Conservation (phyloP, 1,140 invertebrate genomes). For the Saccostrea echinata region DNA sequence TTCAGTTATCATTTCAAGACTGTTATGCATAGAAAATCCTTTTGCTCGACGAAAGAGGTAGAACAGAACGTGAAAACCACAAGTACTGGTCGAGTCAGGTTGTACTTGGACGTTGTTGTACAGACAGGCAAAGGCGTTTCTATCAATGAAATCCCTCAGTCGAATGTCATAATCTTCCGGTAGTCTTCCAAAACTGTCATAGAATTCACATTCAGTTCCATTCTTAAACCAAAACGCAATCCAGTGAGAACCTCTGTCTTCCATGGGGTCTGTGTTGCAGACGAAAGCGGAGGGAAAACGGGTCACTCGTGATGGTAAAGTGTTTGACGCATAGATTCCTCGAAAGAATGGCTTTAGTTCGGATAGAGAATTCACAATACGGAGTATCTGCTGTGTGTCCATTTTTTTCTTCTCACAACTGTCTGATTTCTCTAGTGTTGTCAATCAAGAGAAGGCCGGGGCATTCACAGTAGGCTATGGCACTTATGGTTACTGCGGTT, state of each 20-base stretch:
- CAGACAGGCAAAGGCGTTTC: not conserved
- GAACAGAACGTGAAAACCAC: conserved; percentile 32
- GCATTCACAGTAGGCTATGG: conserved; percentile 13
- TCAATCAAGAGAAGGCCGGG: not conserved
- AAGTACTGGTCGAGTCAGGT: not conserved
- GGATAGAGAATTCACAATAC: not conserved
- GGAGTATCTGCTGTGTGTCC: not conserved
- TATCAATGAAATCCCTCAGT: conserved; percentile 1
- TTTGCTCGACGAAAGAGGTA: not conserved
- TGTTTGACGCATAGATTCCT: conserved; percentile 35
- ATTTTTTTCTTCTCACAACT: not conserved
- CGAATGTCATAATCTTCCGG: conserved; percentile 28
- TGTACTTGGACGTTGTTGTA: conserved; percentile 33
- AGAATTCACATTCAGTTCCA: conserved; percentile 36
- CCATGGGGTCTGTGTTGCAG: conserved; percentile 41
- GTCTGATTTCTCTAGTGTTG: conserved; percentile 14
- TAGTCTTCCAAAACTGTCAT: conserved; percentile 44
- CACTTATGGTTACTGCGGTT: conserved; percentile 16
- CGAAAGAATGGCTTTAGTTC: not conserved
- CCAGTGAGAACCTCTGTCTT: conserved; percentile 44
- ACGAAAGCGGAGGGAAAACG: conserved; percentile 16
- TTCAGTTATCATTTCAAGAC: not conserved
- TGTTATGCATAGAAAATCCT: not conserved
- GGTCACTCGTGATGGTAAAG: conserved; percentile 10
- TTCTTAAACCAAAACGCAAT: conserved; percentile 32